phyloP scores from a whole-genome alignment of 2,888 invertebrate genomes.

The Dinocampus coccinellae region DNA sequence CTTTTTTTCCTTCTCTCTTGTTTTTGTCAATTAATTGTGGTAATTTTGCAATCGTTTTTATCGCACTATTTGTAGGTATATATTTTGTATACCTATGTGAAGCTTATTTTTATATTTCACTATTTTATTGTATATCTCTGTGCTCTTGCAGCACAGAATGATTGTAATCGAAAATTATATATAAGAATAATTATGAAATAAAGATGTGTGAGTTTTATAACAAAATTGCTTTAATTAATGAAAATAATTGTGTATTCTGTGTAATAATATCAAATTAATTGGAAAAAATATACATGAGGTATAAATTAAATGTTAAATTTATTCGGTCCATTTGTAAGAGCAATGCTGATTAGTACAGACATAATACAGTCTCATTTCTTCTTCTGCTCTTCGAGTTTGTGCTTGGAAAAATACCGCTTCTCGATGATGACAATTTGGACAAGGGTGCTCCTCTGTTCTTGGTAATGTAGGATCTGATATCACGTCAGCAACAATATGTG shows the following conservation, averaged over 20 bases:
- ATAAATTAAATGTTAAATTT: too few relatives aligned
- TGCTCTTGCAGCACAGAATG: slow-evolving; percentile 42
- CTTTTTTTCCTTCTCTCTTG: not conserved
- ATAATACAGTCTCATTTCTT: too few relatives aligned
- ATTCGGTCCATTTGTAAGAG: too few relatives aligned
- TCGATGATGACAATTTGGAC: slow-evolving; percentile 93
- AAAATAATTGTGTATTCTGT: slow-evolving; percentile 40
- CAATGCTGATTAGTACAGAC: too few relatives aligned
- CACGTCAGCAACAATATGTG: slow-evolving; percentile 98
- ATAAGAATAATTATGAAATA: slow-evolving; percentile 43
- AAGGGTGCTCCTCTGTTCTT: slow-evolving; percentile 97
- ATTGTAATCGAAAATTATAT: slow-evolving; percentile 39
- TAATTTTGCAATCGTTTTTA: slow-evolving; percentile 32
- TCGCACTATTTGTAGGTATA: slow-evolving; percentile 24
- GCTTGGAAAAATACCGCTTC: slow-evolving; percentile 70
- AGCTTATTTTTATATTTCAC: slow-evolving; percentile 36
- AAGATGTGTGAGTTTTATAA: slow-evolving; percentile 54
- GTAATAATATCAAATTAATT: too few relatives aligned
- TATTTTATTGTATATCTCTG: slow-evolving; percentile 42
- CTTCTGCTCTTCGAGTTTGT: too few relatives aligned
- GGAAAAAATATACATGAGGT: not conserved
- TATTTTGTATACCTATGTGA: slow-evolving; percentile 40
- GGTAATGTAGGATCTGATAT: slow-evolving; percentile 98
- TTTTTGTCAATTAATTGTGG: slow-evolving; percentile 28
- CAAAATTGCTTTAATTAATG: slow-evolving; percentile 56